phyloP scores from a whole-genome alignment of 2,113 vertebrate genomes.

The Myotis lucifugus region DNA sequence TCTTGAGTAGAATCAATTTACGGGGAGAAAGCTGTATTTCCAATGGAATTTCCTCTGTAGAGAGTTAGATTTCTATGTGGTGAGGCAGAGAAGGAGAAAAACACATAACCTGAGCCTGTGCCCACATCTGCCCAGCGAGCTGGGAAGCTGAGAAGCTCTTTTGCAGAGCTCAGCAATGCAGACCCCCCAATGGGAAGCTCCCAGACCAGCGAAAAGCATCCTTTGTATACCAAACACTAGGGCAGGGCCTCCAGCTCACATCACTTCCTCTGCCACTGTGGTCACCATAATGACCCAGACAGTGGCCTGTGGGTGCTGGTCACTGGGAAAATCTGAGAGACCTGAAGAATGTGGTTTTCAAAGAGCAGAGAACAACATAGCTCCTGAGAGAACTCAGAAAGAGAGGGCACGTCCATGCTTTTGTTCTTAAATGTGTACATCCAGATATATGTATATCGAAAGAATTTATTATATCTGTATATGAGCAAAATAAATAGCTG shows the following conservation, averaged over 20 bases:
- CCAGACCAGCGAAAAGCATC: neutral
- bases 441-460: neutral
- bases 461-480: no score
- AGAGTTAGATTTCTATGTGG: neutral
- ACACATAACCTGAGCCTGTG: neutral
- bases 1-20: neutral
- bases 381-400: neutral
- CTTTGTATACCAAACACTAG: neutral
- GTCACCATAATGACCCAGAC: neutral
- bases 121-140: neutral
- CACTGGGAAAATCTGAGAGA: neutral
- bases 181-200: neutral
- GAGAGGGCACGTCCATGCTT: neutral
- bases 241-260: neutral
- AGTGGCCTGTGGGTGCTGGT: neutral
- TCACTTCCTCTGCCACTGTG: neutral
- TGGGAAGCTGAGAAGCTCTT: neutral
- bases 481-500: neutral
- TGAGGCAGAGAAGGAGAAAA: neutral
- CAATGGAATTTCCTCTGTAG: neutral
- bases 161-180: slow-evolving; percentile 8
- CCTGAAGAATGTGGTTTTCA: neutral
- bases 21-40: neutral
- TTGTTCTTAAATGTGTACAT: neutral
- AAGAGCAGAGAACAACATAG: neutral